These are phyloP conservation scores for Abrostola triplasia DNA, from an alignment of 2,888 invertebrate genomes.

Conservation along the genomic window DNA sequence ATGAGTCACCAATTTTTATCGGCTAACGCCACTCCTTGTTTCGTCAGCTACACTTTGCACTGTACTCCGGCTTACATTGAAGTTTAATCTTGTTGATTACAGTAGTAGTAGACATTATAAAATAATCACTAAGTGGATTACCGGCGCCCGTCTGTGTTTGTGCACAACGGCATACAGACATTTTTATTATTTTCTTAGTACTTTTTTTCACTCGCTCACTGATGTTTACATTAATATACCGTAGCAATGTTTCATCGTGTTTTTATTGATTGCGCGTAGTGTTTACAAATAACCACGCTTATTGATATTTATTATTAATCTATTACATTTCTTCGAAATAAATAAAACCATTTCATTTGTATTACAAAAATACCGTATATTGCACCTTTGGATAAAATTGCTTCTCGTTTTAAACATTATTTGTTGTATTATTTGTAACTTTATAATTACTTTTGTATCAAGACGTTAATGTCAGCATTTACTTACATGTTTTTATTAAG, in stretches of 20 bases:
- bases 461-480: too few relatives aligned
- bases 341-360: background rate
- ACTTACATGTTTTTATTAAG: background rate
- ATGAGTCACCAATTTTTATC: constrained; percentile 67
- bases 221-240: constrained; percentile 13
- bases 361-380: background rate
- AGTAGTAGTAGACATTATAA: constrained; percentile 57
- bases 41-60: constrained; percentile 46
- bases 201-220: constrained; percentile 22
- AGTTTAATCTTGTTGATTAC: constrained; percentile 61
- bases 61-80: constrained; percentile 48
- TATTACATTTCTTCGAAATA: constrained; percentile 7
- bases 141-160: constrained; percentile 47
- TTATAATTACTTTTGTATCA: too few relatives aligned
- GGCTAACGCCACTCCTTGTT: constrained; percentile 75
- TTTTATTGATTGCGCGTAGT: constrained; percentile 20
- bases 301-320: constrained; percentile 5
- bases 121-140: constrained; percentile 57
- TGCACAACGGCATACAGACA: constrained; percentile 24
- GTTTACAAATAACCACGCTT: constrained; percentile 13
- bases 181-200: constrained; percentile 21
- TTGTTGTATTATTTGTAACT: too few relatives aligned
- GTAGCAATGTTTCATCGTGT: constrained; percentile 7
- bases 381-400: too few relatives aligned
- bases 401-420: too few relatives aligned